Percentiles rank a stretch among this genome's conserved stretches.
Conservation (phyloP, 2,113 vertebrate genomes). For the Sander vitreus region DNA sequence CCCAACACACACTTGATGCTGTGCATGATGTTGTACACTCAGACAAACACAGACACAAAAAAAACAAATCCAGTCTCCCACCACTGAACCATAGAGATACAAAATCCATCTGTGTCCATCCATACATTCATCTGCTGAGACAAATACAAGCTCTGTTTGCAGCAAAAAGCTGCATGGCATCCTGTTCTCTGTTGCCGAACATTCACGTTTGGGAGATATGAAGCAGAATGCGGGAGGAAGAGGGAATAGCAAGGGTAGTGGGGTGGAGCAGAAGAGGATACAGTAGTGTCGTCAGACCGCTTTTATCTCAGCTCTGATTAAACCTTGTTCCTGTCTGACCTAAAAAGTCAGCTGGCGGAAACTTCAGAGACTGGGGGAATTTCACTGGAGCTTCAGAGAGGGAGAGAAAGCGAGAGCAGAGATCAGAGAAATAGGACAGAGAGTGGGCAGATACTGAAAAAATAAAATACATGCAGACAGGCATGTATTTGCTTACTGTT, state of each 20-base stretch:
- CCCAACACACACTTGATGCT: constrained; percentile 51
- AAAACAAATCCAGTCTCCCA: constrained; percentile 52
- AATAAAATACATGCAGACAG: constrained; percentile 14
- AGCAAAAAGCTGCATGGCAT: constrained; percentile 41
- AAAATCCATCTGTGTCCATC: constrained; percentile 70
- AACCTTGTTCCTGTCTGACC: constrained; percentile 78
- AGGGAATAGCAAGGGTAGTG: constrained; percentile 51
- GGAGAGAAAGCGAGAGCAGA: constrained; percentile 42
- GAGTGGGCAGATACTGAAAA: constrained; percentile 39
- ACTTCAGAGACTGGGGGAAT: constrained; percentile 75
- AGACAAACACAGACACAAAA: constrained; percentile 34
- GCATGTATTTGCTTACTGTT: constrained; percentile 22
- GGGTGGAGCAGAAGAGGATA: constrained; percentile 58
- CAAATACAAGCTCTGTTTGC: constrained; percentile 59
- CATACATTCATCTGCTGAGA: constrained; percentile 64
- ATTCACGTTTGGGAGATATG: constrained; percentile 45
- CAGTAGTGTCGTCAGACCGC: constrained; percentile 65
- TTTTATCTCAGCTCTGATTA: constrained; percentile 80
- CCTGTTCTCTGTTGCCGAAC: constrained; percentile 43
- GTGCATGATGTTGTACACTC: constrained; percentile 43
- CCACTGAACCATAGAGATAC: constrained; percentile 51
- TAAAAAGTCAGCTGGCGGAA: constrained; percentile 81
- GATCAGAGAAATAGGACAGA: constrained; percentile 58
- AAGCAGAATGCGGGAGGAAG: constrained; percentile 20
- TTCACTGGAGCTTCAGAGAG: constrained; percentile 57